Conservation (phyloP, 1,140 invertebrate species). For the Gryon sp. region DNA sequence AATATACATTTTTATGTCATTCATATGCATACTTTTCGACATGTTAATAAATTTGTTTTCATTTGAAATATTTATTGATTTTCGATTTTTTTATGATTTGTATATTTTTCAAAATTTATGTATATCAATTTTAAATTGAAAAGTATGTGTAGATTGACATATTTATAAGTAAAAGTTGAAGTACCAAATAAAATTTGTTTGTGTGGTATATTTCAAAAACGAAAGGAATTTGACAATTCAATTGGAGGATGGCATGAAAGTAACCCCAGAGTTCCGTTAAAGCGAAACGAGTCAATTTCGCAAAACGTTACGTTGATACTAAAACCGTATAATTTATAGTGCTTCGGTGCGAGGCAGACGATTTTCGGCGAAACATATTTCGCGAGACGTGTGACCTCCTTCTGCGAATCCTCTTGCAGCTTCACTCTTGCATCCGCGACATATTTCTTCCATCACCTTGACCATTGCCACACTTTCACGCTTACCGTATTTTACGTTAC, state of each 20-base stretch:
- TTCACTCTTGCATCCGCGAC: conserved; percentile 52
- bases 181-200: neutral
- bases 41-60: too few relatives aligned
- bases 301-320: conserved; percentile 3
- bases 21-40: too few relatives aligned
- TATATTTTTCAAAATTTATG: too few relatives aligned
- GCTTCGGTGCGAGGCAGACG: neutral
- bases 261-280: conserved; percentile 25
- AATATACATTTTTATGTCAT: neutral
- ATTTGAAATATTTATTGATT: too few relatives aligned
- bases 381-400: conserved; percentile 53
- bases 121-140: too few relatives aligned
- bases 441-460: conserved; percentile 65
- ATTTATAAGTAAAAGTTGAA: too few relatives aligned
- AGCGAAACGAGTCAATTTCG: conserved; percentile 36
- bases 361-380: conserved; percentile 37
- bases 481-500: conserved; percentile 57
- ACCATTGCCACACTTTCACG: conserved; percentile 64
- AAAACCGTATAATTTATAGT: conserved; percentile 30
- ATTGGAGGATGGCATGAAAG: conserved; percentile 23
- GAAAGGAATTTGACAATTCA: conserved; percentile 6
- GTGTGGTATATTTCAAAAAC: too few relatives aligned
- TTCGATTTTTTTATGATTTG: too few relatives aligned
- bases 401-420: conserved; percentile 19
- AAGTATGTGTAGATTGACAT: too few relatives aligned